A percentile compares a stretch with the other conserved stretches of the same genome.
Evolutionary conservation across 2,888 invertebrate species (phyloP).

Genomic region (Troides oblongomaculatus): DNA sequence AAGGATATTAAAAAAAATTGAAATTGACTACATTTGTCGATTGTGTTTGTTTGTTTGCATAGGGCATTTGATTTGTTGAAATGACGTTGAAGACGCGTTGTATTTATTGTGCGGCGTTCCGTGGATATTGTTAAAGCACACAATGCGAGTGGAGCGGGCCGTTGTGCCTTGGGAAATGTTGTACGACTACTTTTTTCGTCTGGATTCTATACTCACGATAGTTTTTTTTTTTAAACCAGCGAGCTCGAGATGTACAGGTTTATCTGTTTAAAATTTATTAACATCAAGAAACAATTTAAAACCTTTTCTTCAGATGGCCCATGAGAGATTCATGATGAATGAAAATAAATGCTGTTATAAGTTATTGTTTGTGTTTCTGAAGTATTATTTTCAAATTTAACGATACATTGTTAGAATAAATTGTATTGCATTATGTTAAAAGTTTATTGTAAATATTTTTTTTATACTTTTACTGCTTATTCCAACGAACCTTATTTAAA

Average conservation of each 20-base stretch:
- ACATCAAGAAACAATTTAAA: slow-evolving; percentile 80
- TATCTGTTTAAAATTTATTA: slow-evolving; percentile 80
- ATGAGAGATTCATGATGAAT: slow-evolving; percentile 71
- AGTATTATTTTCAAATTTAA: slow-evolving; percentile 33
- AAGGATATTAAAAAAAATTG: slow-evolving; percentile 40
- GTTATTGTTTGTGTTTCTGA: slow-evolving; percentile 51
- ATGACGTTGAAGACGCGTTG: slow-evolving; percentile 65
- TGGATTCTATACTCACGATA: slow-evolving; percentile 77
- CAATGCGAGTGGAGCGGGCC: slow-evolving; percentile 77
- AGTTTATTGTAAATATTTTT: no score
- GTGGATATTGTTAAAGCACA: slow-evolving; percentile 77
- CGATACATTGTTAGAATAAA: slow-evolving; percentile 2
- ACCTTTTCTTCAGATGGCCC: slow-evolving; percentile 70
- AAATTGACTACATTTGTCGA: slow-evolving; percentile 68
- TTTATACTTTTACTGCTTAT: no score
- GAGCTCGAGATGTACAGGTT: slow-evolving; percentile 79
- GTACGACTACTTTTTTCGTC: slow-evolving; percentile 80
- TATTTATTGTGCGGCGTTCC: slow-evolving; percentile 67
- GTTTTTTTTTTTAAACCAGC: slow-evolving; percentile 75
- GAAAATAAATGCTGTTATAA: slow-evolving; percentile 63
- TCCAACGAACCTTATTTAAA: no score
- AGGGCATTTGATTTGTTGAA: slow-evolving; percentile 71
- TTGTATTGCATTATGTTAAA: no score
- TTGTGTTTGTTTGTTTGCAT: slow-evolving; percentile 65
- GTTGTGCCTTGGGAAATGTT: slow-evolving; percentile 79